A percentile compares a stretch with the other conserved stretches of the same genome.
Conservation (phyloP, 2,888 invertebrate genomes). For the Drosophila eohydei region DNA sequence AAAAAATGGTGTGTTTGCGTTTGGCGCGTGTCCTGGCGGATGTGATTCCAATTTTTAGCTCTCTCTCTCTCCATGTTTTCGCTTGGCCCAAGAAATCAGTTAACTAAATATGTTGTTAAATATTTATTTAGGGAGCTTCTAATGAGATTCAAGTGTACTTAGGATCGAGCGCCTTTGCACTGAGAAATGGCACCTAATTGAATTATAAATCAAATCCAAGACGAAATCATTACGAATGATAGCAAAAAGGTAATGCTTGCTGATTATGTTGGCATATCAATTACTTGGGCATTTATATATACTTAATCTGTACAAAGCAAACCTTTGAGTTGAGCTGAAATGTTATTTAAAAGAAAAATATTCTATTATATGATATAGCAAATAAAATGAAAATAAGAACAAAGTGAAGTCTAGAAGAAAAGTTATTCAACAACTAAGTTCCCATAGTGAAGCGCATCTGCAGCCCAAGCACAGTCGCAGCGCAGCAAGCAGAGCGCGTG, state of each 20-base stretch:
- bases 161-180: slow-evolving; percentile 18
- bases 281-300: background rate
- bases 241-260: background rate
- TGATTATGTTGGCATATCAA: background rate
- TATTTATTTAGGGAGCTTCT: slow-evolving; percentile 72
- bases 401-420: too few relatives aligned
- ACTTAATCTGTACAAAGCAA: background rate
- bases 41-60: slow-evolving; percentile 24
- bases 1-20: slow-evolving; percentile 76
- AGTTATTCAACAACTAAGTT: too few relatives aligned
- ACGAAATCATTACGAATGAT: slow-evolving; percentile 3
- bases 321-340: background rate
- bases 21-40: slow-evolving; percentile 73
- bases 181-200: slow-evolving; percentile 50
- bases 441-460: too few relatives aligned
- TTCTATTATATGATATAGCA: too few relatives aligned
- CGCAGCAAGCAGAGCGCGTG: too few relatives aligned
- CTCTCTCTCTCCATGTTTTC: slow-evolving; percentile 3
- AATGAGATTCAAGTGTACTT: slow-evolving; percentile 73
- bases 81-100: slow-evolving; percentile 64
- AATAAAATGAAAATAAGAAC: too few relatives aligned
- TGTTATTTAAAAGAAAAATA: background rate
- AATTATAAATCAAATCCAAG: slow-evolving; percentile 49
- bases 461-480: too few relatives aligned
- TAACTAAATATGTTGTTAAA: slow-evolving; percentile 75